Percentiles rank a stretch among this genome's conserved stretches.
These are phyloP conservation scores for Ennomos quercinarius DNA, from an alignment of 2,888 invertebrate species.

Conservation along the genomic window DNA sequence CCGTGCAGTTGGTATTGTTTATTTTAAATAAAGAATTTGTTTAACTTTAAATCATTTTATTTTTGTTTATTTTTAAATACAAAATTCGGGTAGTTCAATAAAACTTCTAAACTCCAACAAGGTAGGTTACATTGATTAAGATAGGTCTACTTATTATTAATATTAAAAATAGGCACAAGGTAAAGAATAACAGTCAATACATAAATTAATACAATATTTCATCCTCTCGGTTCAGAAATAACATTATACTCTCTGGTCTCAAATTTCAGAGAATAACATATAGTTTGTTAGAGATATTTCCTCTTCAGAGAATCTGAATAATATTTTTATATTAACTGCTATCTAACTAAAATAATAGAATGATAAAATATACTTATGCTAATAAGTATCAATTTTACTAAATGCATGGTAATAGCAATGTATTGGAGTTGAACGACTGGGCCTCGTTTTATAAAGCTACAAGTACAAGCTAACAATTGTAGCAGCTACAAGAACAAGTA, in stretches of 20 bases:
- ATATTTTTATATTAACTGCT: background rate
- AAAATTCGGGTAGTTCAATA: constrained; percentile 32
- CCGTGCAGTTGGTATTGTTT: background rate
- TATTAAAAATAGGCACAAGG: constrained; percentile 16
- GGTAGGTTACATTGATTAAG: constrained; percentile 22
- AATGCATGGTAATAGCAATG: constrained; percentile 21
- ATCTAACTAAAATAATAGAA: too few species aligned
- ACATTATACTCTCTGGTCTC: background rate
- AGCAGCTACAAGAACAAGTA: too few species aligned
- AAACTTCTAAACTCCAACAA: constrained; percentile 14
- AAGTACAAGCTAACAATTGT: too few species aligned
- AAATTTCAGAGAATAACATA: background rate
- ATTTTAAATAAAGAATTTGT: constrained; percentile 17
- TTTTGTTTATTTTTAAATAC: constrained; percentile 30
- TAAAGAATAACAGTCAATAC: constrained; percentile 16
- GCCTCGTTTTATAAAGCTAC: too few species aligned
- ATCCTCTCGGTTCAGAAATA: background rate
- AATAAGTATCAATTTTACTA: background rate
- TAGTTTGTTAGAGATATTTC: background rate
- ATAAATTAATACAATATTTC: constrained; percentile 12
- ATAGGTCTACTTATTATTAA: constrained; percentile 18
- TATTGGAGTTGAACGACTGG: background rate
- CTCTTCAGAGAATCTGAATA: background rate
- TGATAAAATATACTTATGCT: too few species aligned
- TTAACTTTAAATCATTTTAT: constrained; percentile 21